Evolutionary conservation across 2,113 vertebrate species (phyloP), one percentile per base, ranked within the genome.

Genomic region (Triplophysa dalaica): DNA sequence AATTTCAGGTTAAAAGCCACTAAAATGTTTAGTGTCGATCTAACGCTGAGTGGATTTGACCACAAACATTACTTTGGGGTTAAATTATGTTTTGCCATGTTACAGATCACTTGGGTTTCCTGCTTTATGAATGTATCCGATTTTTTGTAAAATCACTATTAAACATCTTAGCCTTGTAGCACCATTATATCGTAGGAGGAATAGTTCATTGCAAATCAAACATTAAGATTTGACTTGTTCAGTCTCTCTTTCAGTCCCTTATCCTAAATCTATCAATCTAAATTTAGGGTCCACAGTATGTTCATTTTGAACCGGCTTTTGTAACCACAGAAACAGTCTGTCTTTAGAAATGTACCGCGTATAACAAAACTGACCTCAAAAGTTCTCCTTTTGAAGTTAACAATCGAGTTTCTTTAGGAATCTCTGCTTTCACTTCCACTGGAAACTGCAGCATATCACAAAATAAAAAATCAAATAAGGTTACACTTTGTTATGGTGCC

Each of bases 1-100:
- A 75, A n/a, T 64, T 38, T 61, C 60, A 81, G 64, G 67, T 50
- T 82, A 75, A 85, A 77, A 82, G 52, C 81, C 75, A 66, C 78
- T 81, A 69, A 48, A 17, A 56, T 14, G 61, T 52, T 56, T 63
- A 79, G 58, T 43, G 16, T 24, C 66, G 74, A 63, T 73, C 54
- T 21, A 63, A 22, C 2, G n/a, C 16, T 72, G 19, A 72, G 26
- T 70, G 56, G 56, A 67, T 62, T 68, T 45, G 7, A 65, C 19
- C 21, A 33, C 38, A 17, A 26, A 56, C 45, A 19, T 48, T 24
- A 74, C 66, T 63, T 54, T 66, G 38, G 10, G 24, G 19, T 78
- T 74, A 19, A 81, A 81, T 68, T 67, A 16, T 9, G 26, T 58
- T 43, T 75, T 50, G 22, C 3, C 9, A 24, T 14, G 41, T 22